Conservation (phyloP, 2,797 vertebrate genomes). For the Sciurus vulgaris region DNA sequence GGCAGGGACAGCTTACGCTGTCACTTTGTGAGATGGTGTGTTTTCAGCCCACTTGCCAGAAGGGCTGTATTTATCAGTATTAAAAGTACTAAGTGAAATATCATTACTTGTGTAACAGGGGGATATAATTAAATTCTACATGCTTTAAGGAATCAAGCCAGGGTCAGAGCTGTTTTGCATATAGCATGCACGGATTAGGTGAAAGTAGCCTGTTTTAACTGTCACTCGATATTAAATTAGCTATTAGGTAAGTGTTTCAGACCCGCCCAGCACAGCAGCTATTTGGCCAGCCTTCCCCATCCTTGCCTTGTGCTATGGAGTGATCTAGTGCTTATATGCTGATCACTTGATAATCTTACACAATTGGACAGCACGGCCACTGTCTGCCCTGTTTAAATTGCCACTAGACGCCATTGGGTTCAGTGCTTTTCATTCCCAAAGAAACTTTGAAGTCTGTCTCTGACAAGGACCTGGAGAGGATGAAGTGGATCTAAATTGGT, state of each 20-base stretch:
- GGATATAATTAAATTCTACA: conserved; percentile 86
- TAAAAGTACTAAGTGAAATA: conserved; percentile 86
- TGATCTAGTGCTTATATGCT: neutral
- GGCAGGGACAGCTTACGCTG: conserved; percentile 29
- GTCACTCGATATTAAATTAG: conserved; percentile 86
- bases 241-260: conserved; percentile 82
- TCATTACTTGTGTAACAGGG: conserved; percentile 81
- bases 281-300: conserved; percentile 66
- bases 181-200: conserved; percentile 83
- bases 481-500: neutral
- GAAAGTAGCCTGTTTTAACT: conserved; percentile 84
- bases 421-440: neutral
- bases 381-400: neutral
- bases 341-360: neutral
- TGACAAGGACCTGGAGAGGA: conserved; percentile 1
- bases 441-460: neutral
- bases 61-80: conserved; percentile 82
- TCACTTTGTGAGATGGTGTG: neutral
- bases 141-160: conserved; percentile 85
- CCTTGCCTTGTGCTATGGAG: conserved; percentile 43
- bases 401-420: neutral
- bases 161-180: conserved; percentile 85
- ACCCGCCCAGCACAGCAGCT: conserved; percentile 77
- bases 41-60: conserved; percentile 79
- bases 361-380: neutral